A percentile compares a stretch with the other conserved stretches of the same genome.
Conservation (phyloP, 2,797 vertebrate species). For the Pachyuromys duprasi region DNA sequence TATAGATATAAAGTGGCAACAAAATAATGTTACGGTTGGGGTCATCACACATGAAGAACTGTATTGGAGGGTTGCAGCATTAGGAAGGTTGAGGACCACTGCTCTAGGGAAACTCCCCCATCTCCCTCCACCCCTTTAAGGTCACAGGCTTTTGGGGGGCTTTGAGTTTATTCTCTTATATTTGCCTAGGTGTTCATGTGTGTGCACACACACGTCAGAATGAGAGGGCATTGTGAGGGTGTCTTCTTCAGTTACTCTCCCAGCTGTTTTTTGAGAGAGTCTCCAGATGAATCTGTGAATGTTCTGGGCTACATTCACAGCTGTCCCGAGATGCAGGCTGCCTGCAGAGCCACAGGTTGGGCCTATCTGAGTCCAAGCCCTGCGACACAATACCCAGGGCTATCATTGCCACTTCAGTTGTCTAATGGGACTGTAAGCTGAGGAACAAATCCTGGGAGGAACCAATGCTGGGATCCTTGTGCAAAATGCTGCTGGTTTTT, state of each 20-base stretch:
- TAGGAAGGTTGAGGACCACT: background rate
- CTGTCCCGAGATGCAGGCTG: background rate
- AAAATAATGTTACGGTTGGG: too few relatives aligned
- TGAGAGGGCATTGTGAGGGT: background rate
- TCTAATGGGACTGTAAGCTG: background rate
- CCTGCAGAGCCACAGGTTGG: background rate
- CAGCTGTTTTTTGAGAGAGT: background rate
- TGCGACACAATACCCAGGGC: background rate
- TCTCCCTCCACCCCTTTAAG: background rate
- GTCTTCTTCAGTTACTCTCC: background rate
- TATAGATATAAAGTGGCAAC: background rate
- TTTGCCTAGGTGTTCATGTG: background rate
- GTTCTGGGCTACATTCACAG: background rate
- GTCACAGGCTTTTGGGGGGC: background rate
- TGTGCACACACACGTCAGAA: too few relatives aligned
- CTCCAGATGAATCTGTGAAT: background rate
- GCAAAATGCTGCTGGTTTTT: background rate
- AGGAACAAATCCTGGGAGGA: background rate
- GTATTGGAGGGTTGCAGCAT: background rate
- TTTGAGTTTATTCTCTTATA: background rate
- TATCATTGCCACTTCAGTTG: background rate
- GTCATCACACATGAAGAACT: background rate
- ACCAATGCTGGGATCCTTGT: background rate
- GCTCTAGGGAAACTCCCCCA: too few relatives aligned
- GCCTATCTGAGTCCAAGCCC: background rate